phyloP scores from a whole-genome alignment of 2,797 vertebrate genomes.

The Champsocephalus gunnari region DNA sequence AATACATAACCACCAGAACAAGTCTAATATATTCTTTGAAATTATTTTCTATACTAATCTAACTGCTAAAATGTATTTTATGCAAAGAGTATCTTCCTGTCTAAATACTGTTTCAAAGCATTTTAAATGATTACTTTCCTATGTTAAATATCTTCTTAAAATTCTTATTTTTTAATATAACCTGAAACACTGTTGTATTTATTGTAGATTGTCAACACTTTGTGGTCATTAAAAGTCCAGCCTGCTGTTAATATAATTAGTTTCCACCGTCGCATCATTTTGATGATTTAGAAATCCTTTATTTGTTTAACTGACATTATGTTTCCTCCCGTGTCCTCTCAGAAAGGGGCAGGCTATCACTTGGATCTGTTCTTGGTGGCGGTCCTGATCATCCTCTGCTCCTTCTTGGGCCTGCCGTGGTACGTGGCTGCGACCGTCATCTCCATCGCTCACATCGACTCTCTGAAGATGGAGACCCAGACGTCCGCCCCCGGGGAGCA shows the following conservation, averaged over 20 bases:
- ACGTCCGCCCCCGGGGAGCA: slow-evolving; percentile 97
- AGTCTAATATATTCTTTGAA: background rate
- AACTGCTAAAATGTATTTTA: background rate
- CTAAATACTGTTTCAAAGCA: background rate
- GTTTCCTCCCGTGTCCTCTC: slow-evolving; percentile 31
- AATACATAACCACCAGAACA: background rate
- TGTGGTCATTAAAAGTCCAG: background rate
- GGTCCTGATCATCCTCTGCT: slow-evolving; percentile 93
- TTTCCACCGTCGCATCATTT: no score
- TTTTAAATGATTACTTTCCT: background rate
- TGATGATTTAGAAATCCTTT: no score
- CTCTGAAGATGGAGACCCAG: slow-evolving; percentile 98
- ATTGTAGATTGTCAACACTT: background rate
- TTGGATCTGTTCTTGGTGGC: slow-evolving; percentile 98
- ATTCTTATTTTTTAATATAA: background rate
- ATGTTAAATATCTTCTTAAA: background rate
- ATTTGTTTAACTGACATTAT: no score
- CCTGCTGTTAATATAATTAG: no score
- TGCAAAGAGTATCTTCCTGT: background rate
- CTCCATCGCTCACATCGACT: slow-evolving; percentile 98
- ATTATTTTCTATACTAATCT: background rate
- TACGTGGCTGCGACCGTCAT: slow-evolving; percentile 98
- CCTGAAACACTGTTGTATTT: background rate
- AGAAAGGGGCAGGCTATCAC: slow-evolving; percentile 99
- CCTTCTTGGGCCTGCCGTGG: slow-evolving; percentile 98